These are phyloP conservation scores for Leguminivora glycinivorella DNA, from an alignment of 1,140 invertebrate genomes.

Conservation along the genomic window DNA sequence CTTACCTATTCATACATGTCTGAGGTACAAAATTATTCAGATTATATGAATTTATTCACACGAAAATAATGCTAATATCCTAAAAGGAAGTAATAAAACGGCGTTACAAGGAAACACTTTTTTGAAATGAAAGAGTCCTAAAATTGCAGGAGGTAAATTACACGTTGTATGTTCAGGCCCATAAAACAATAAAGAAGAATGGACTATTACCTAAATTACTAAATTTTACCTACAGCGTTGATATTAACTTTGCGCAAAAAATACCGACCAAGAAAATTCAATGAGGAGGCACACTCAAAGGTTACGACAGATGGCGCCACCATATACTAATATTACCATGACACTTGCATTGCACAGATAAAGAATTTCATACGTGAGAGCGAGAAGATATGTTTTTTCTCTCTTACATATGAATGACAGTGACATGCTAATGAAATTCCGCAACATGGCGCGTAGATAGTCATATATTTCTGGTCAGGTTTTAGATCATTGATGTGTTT, in stretches of 20 bases:
- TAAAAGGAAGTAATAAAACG: constrained; percentile 29
- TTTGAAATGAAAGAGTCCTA: constrained; percentile 34
- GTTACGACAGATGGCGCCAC: no score
- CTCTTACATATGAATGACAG: no score
- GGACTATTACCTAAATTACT: constrained; percentile 44
- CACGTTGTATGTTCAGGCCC: constrained; percentile 37
- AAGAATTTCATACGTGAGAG: no score
- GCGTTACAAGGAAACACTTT: constrained; percentile 28
- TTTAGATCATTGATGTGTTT: no score
- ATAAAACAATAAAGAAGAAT: constrained; percentile 41
- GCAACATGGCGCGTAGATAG: no score
- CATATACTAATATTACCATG: no score
- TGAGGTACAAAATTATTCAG: constrained; percentile 14
- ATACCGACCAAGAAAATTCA: not conserved
- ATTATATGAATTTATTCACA: constrained; percentile 29
- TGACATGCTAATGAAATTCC: no score
- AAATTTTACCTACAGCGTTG: constrained; percentile 37
- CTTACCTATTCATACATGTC: constrained; percentile 2
- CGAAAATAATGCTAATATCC: constrained; percentile 15
- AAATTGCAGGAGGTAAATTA: constrained; percentile 40
- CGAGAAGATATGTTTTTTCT: no score
- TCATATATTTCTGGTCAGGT: no score
- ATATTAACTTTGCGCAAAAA: constrained; percentile 24
- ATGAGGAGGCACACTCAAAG: no score
- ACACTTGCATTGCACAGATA: no score